phyloP scores from a whole-genome alignment of 2,888 invertebrate genomes.

The Liodrosophila aerea region DNA sequence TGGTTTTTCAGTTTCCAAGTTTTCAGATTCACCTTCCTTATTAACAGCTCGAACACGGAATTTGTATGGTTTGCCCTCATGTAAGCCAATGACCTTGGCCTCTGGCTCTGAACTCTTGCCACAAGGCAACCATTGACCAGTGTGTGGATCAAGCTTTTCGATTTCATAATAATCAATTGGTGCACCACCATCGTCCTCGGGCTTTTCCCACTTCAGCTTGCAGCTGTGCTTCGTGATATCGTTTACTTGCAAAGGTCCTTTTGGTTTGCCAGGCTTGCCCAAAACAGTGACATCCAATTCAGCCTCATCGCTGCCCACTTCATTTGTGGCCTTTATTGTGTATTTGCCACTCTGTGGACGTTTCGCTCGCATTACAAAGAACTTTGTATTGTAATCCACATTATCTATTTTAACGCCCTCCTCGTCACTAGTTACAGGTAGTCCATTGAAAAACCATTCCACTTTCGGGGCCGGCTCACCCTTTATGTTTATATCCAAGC shows the following conservation, averaged over 20 bases:
- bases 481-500: conserved; percentile 92
- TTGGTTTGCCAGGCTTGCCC: conserved; percentile 90
- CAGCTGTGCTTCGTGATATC: conserved; percentile 96
- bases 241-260: conserved; percentile 93
- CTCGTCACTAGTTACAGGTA: conserved; percentile 85
- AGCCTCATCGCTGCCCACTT: conserved; percentile 95
- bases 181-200: conserved; percentile 96
- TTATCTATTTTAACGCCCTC: conserved; percentile 88
- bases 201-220: conserved; percentile 95
- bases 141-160: conserved; percentile 95
- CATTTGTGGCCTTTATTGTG: conserved; percentile 93
- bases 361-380: conserved; percentile 92
- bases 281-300: conserved; percentile 94
- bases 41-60: conserved; percentile 99
- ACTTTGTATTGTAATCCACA: conserved; percentile 94
- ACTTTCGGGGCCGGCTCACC: conserved; percentile 97
- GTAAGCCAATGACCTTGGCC: conserved; percentile 91
- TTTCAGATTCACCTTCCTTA: conserved; percentile 98
- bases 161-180: conserved; percentile 98
- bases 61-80: conserved; percentile 98
- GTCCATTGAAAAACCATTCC: conserved; percentile 92
- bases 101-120: conserved; percentile 93
- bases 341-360: conserved; percentile 93
- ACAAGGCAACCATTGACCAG: conserved; percentile 96
- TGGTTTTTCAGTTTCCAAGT: conserved; percentile 95